phyloP scores from a whole-genome alignment of 1,140 invertebrate genomes.

The Drosophila insularis region DNA sequence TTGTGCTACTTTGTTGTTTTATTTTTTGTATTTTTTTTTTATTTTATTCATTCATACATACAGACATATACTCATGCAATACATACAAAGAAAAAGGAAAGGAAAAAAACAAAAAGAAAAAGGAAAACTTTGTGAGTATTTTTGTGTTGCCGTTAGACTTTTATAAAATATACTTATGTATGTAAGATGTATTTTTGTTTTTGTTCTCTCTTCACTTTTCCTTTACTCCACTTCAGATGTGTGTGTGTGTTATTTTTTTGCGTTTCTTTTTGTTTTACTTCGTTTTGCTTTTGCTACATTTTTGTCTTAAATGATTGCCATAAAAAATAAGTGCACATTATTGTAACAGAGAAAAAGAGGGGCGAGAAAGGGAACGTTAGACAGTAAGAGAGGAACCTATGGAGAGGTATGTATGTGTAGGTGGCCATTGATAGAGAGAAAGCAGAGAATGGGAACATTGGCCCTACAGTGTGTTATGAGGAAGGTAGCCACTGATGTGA shows the following conservation, averaged over 20 bases:
- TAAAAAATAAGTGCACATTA: constrained; percentile 81
- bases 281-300: constrained; percentile 66
- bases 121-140: not conserved
- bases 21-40: constrained; percentile 5
- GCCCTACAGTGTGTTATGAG: constrained; percentile 19
- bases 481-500: not conserved
- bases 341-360: constrained; percentile 52
- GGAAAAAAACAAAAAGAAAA: not conserved
- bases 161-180: constrained; percentile 47
- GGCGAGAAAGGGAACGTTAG: not conserved
- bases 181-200: constrained; percentile 30
- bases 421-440: not conserved
- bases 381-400: not conserved
- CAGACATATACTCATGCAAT: not conserved
- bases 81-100: constrained; percentile 2
- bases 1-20: constrained; percentile 45
- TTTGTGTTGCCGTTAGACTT: constrained; percentile 33
- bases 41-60: not conserved
- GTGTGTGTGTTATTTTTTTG: constrained; percentile 34
- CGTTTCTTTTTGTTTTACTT: constrained; percentile 67
- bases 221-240: not conserved
- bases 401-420: not conserved
- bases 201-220: not conserved
- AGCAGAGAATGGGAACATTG: not conserved
- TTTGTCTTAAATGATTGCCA: constrained; percentile 79